Base-by-base conservation (phyloP, 2,113 vertebrate genomes). In the Strix uralensis region DNA sequence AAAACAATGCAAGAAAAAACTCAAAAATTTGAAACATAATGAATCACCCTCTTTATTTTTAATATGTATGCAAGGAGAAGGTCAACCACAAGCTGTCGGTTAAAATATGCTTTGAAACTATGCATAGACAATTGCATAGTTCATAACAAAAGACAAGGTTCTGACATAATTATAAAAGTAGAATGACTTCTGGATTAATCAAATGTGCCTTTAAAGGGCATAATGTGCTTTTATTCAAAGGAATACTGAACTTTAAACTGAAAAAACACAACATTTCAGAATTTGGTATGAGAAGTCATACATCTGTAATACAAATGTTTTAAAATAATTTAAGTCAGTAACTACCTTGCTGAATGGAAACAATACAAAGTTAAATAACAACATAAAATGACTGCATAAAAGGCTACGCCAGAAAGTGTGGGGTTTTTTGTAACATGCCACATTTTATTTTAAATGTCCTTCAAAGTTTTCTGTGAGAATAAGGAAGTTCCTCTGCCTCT, bases 121-220 rank as follows among this genome's bases (percentile, higher is more conserved):
- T 42, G 40, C 67, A 69, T 51, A 92, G 92, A 74, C 92, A 97
- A 88, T 96, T 95, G 90, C 27, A 57, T 8, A 81, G 81, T 30
- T 96, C 86, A 72, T 83, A 97, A 95, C 71, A 97, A 86, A 95
- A 94, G 90, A 86, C 86, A 96, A 92, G 65, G 86, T 88, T 97
- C 62, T 97, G 95, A 94, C 90, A 96, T 89, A 92, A 95, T 88
- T 92, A 94, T 15, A 72, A 62, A 81, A 92, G 69, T 81, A 97
- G 81, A 95, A 83, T 57, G 57, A 91, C 81, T 94, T 96, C 61
- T 57, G 78, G 65, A 80, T 74, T 97, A 91, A 96, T 95, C 65
- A 87, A 92, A 95, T 63, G 34, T 67, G 87, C 88, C 90, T 95
- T 94, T 95, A 97, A 96, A 91, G 80, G 72, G 65, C 74, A 93